These are phyloP conservation scores for Hymenochirus boettgeri DNA, from an alignment of 2,113 vertebrate species.

Conservation along the genomic window DNA sequence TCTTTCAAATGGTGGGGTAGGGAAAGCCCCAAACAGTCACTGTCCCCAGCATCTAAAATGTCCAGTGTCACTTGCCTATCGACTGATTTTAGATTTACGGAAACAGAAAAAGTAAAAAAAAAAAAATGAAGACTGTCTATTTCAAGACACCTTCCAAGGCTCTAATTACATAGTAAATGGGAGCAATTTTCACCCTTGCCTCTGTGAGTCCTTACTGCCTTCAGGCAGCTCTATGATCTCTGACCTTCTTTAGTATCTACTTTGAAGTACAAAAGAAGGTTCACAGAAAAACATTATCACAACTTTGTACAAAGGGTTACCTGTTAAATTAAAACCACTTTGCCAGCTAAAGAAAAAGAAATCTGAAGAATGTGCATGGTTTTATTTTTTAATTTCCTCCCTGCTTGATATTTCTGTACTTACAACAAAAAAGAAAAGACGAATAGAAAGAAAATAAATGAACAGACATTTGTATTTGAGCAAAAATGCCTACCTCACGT, in stretches of 20 bases:
- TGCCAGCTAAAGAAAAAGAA: background rate
- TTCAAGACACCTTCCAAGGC: constrained; percentile 20
- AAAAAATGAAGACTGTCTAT: constrained; percentile 13
- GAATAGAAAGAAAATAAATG: background rate
- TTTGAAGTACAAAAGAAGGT: constrained; percentile 20
- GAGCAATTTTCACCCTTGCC: constrained; percentile 29
- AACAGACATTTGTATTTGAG: no score
- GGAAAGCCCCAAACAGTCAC: no score
- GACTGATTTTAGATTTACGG: no score
- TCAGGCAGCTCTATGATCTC: constrained; percentile 19
- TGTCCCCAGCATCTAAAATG: no score
- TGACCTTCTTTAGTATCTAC: constrained; percentile 8
- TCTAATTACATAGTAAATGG: constrained; percentile 36
- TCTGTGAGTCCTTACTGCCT: constrained; percentile 7
- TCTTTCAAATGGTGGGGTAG: no score
- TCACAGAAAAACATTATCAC: constrained; percentile 16
- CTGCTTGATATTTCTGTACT: background rate
- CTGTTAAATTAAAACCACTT: constrained; percentile 4
- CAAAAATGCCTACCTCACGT: no score
- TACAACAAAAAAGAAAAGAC: background rate
- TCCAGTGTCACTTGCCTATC: no score
- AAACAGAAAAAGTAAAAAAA: constrained; percentile 6
- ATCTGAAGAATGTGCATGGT: constrained; percentile 6
- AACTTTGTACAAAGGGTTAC: constrained; percentile 2
- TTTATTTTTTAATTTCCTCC: constrained; percentile 18